Evolutionary conservation across 2,888 invertebrate genomes (phyloP).

Genomic region (Lepetodrilus schrolli): DNA sequence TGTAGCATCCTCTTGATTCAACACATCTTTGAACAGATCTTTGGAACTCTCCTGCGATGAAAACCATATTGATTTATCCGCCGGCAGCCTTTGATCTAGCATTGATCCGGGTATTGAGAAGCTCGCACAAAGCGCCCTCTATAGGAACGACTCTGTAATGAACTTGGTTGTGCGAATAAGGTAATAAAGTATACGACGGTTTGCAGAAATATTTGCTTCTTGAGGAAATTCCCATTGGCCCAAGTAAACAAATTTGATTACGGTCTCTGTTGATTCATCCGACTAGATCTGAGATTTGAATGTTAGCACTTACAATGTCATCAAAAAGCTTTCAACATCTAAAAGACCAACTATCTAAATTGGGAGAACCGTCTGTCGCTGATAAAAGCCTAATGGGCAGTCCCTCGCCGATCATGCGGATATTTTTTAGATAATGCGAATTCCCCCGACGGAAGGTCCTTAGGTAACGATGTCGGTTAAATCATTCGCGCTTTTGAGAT

Average conservation of each 20-base stretch:
- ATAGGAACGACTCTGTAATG: neutral
- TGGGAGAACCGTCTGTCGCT: too few species aligned
- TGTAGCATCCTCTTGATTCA: neutral
- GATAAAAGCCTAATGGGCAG: too few species aligned
- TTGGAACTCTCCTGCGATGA: neutral
- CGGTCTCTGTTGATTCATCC: neutral
- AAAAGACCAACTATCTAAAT: neutral
- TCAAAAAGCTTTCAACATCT: too few species aligned
- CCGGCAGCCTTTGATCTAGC: neutral
- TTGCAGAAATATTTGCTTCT: neutral
- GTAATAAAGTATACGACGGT: neutral
- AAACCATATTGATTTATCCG: conserved; percentile 2
- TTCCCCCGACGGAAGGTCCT: too few species aligned
- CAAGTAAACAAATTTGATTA: neutral
- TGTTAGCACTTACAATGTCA: neutral
- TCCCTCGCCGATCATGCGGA: too few species aligned
- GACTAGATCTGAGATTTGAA: neutral
- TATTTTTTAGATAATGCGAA: too few species aligned
- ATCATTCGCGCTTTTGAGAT: too few species aligned
- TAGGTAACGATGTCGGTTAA: too few species aligned
- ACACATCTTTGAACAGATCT: neutral
- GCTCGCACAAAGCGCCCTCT: neutral
- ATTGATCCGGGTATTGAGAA: neutral
- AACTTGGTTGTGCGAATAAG: neutral
- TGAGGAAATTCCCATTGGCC: neutral